Base-by-base conservation (phyloP, 2,888 invertebrate genomes). In the Acanthosoma haemorrhoidale region DNA sequence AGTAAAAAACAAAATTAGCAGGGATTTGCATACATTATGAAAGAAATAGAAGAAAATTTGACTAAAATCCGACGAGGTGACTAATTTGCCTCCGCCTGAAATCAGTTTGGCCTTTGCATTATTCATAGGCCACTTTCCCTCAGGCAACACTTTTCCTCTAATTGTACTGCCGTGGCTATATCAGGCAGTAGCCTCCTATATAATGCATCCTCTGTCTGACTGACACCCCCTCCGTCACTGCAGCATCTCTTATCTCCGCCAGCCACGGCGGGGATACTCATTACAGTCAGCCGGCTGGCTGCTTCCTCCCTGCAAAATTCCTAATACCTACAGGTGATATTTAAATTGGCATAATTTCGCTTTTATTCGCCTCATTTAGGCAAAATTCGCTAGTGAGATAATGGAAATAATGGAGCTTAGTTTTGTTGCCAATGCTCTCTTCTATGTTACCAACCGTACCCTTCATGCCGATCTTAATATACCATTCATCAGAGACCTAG, bases 131-230 rank as follows among this genome's bases (percentile, higher is more conserved):
- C n/a, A 15, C 58, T 15, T 29, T 1, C n/a, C 21, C 43, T 2
- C 15, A 32, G 2, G n/a, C 15, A 25, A 11, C 58, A 58, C 58
- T 58, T 18, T 18, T 5, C 58, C 58, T 58, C 41, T 64, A 41
- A 64, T 64, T 64, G 64, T 18, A 25, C 4, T 21, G 15, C 25
- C 8, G 8, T 16, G 51, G 58, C 18, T 11, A 25, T 13, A 18
- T 5, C 36, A 6, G 25, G 15, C 31, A 4, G 2, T 8, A 11
- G 31, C 13, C 18, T 18, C 5, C 9, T 60, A 5, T 60, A 60
- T 60, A 60, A 60, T 60, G 21, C 64, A 41, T 25, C 8, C 25
- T 4, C 38, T 64, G 64, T 4, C 64, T 64, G 64, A 25, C 64
- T 59, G 59, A 29, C 59, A 32, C 5, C 13, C 8, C 9, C 16